phyloP scores from a whole-genome alignment of 2,113 vertebrate species.

The Acrocephalus kingi region DNA sequence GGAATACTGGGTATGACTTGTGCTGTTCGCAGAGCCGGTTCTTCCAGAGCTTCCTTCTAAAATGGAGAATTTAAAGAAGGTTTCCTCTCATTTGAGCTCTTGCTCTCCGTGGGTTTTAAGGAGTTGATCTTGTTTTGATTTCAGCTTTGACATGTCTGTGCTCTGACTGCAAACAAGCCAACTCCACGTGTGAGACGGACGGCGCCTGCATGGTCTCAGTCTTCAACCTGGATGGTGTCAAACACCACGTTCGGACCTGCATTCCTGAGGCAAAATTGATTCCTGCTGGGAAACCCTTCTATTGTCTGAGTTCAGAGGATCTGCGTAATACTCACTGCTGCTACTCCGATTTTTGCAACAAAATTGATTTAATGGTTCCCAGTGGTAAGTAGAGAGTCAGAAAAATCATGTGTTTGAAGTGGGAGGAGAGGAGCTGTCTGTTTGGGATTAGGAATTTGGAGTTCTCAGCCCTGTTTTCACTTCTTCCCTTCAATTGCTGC shows the following conservation, averaged over 20 bases:
- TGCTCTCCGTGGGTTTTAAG: not conserved
- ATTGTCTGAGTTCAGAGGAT: conserved; percentile 90
- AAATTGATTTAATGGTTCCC: conserved; percentile 87
- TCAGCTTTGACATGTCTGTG: conserved; percentile 90
- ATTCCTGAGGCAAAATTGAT: conserved; percentile 84
- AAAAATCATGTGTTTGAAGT: not conserved
- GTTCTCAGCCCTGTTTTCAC: not conserved
- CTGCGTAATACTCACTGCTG: conserved; percentile 95
- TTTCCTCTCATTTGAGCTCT: not conserved
- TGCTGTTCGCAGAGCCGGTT: not conserved
- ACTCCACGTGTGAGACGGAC: conserved; percentile 93
- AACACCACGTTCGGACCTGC: conserved; percentile 89
- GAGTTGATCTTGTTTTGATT: not conserved
- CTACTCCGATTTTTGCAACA: conserved; percentile 96
- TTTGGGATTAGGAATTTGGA: not conserved
- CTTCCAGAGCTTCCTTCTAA: not conserved
- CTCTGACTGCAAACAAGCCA: conserved; percentile 87
- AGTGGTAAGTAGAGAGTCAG: conserved; percentile 77
- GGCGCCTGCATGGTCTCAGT: conserved; percentile 96
- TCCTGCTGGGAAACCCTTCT: conserved; percentile 93
- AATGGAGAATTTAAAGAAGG: not conserved
- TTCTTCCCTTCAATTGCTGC: not conserved
- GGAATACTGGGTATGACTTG: not conserved
- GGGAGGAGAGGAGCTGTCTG: not conserved
- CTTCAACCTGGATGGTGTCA: conserved; percentile 81